phyloP scores from a whole-genome alignment of 2,113 vertebrate species.

The Acanthisitta chloris region DNA sequence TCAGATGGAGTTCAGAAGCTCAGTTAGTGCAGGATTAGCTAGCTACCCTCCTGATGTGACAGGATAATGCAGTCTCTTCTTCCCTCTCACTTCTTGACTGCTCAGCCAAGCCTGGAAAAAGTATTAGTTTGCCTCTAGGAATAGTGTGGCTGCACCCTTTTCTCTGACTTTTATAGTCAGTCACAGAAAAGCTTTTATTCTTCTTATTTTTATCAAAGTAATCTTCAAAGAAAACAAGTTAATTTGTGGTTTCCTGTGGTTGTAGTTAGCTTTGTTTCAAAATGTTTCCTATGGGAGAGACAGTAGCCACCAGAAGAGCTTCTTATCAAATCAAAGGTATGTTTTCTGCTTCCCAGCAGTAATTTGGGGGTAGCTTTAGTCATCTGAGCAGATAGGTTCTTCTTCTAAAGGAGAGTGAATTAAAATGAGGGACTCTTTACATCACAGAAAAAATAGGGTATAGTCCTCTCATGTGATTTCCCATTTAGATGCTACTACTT shows the following conservation, averaged over 20 bases:
- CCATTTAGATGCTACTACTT: not conserved
- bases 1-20: slow-evolving; percentile 4
- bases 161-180: not conserved
- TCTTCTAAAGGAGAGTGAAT: not conserved
- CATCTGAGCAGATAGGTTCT: not conserved
- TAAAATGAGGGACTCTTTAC: not conserved
- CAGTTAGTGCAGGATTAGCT: slow-evolving; percentile 1
- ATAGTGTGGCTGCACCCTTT: not conserved
- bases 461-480: not conserved
- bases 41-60: not conserved
- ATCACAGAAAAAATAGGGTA: not conserved
- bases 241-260: not conserved
- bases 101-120: not conserved
- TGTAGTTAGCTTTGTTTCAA: not conserved
- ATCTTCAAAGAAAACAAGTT: not conserved
- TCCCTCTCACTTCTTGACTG: not conserved
- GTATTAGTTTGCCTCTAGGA: not conserved
- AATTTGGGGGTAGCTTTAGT: not conserved
- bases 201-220: not conserved
- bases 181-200: not conserved
- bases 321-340: not conserved
- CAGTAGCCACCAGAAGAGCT: not conserved
- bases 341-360: not conserved
- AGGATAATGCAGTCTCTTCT: not conserved
- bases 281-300: not conserved